Evolutionary conservation across 2,888 invertebrate genomes (phyloP), one percentile per base, ranked within the genome.

Genomic region (Oscheius sp.): DNA sequence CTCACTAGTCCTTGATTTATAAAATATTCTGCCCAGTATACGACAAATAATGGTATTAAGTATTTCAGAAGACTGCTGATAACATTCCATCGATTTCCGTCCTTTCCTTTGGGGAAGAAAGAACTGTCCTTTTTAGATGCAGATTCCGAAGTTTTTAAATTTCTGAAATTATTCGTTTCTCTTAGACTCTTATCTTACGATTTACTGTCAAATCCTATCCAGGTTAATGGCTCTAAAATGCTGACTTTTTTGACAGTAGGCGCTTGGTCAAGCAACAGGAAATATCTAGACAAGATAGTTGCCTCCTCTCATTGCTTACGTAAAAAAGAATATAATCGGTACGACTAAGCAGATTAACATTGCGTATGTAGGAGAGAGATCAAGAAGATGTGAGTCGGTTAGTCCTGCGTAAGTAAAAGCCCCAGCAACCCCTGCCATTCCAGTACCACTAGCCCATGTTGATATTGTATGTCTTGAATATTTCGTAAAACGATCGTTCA

Each of bases 1-100:
- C 4, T 41, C 4, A 14, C 3, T 4, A 17, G 14, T 12, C 14
- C 14, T 36, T 8, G 36, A 14, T 14, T 36, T 36, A 36, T 9
- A 8, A 8, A 36, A 36, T 36, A 14, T 9, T 9, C 8, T 36
- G 14, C 36, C 41, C 92, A 89, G 85, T 93, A 93, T 0, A 93
- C 93, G 56, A 91, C 82, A 0, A 90, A 89, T 45, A 93, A 87
- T 0, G 93, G 93, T 56, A 93, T 82, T 91, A 93, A 92, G 83
- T 90, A 93, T 80, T 90, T 90, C 45, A 91, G 70, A 47, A 93
- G 86, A 1, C 86, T 86, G 86, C 28, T 44, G 26, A 59, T 44
- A 9, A 59, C 44, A 17, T 24, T 44, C 44, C 41, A 41, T n/a
- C 59, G 59, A 12, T 30, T 24, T 17, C 59, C 59, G 26, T 59